Conservation (phyloP, 2,113 vertebrate genomes). For the Laticauda colubrina region DNA sequence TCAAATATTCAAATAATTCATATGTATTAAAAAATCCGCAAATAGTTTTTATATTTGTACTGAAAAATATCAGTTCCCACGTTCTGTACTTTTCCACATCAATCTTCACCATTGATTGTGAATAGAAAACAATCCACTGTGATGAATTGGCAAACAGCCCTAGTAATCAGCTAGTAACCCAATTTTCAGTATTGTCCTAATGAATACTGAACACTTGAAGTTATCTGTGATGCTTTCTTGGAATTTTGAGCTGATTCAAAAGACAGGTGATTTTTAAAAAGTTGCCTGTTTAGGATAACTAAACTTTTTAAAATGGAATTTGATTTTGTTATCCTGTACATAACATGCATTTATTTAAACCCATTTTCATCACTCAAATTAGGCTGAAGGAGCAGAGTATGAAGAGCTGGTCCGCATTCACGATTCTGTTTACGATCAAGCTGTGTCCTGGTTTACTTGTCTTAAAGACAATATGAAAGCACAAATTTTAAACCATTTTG, state of each 20-base stretch:
- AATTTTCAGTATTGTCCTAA: neutral
- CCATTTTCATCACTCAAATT: conserved; percentile 20
- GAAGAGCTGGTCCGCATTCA: conserved; percentile 83
- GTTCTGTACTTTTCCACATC: neutral
- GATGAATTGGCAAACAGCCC: neutral
- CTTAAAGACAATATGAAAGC: conserved; percentile 89
- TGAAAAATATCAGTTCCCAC: neutral
- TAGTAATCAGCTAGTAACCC: neutral
- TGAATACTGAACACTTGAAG: neutral
- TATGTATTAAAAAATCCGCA: neutral
- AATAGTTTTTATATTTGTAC: neutral
- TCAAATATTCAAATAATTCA: neutral
- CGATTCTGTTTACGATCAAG: conserved; percentile 87
- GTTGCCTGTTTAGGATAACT: neutral
- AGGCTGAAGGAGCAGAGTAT: conserved; percentile 85
- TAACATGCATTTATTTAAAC: conserved; percentile 42
- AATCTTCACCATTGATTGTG: neutral
- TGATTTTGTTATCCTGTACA: neutral
- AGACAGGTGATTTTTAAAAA: neutral
- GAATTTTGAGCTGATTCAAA: neutral
- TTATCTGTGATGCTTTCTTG: neutral
- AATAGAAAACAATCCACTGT: neutral
- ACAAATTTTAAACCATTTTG: conserved; percentile 91
- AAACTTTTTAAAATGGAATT: neutral
- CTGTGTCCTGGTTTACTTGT: conserved; percentile 87